Evolutionary conservation across 2,113 vertebrate genomes (phyloP).

Genomic region (Plectropomus leopardus): DNA sequence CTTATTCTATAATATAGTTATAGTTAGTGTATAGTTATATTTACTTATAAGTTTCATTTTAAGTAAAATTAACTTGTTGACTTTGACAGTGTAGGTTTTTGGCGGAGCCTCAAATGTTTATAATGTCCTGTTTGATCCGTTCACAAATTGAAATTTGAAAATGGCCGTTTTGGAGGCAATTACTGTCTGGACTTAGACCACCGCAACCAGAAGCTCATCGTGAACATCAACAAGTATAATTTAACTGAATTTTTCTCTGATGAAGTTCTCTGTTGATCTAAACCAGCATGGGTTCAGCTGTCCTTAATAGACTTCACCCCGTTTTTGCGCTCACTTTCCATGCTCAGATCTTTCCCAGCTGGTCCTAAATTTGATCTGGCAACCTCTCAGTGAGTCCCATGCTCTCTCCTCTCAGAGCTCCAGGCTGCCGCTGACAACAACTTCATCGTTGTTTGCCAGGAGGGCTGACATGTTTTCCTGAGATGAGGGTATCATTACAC

Average conservation of each 20-base stretch:
- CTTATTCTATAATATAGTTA: too few species aligned
- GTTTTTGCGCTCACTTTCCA: neutral
- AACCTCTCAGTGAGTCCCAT: neutral
- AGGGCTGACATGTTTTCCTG: constrained; percentile 48
- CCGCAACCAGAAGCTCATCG: too few species aligned
- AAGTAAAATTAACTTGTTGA: too few species aligned
- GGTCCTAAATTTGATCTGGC: constrained; percentile 43
- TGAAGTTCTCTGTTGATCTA: neutral
- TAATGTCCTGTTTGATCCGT: too few species aligned
- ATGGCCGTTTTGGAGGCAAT: too few species aligned
- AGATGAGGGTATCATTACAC: constrained; percentile 42
- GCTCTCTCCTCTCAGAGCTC: constrained; percentile 6
- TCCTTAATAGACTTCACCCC: neutral
- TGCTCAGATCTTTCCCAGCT: constrained; percentile 21
- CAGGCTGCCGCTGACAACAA: constrained; percentile 12
- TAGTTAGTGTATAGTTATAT: too few species aligned
- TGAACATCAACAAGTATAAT: constrained; percentile 2
- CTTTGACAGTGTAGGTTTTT: too few species aligned
- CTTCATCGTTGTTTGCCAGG: constrained; percentile 15
- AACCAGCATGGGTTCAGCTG: neutral
- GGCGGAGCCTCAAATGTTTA: too few species aligned
- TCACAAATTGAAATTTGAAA: too few species aligned
- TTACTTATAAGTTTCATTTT: too few species aligned
- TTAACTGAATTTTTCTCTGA: neutral
- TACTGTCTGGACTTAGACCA: too few species aligned